Conservation (phyloP, 2,888 invertebrate species). For the Galeopsomyia nigrocyanea region DNA sequence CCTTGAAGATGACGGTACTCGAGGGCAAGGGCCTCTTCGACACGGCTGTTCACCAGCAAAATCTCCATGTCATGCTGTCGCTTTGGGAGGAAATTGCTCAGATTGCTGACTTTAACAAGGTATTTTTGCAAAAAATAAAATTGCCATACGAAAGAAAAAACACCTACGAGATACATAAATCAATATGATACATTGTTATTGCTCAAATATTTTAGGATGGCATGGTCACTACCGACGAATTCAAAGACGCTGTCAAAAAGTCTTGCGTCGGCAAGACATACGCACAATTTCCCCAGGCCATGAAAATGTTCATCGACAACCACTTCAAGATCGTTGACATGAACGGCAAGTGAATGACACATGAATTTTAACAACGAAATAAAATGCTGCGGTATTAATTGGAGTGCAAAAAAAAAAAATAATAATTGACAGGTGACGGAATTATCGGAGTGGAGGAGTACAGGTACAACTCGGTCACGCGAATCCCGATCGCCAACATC, state of each 20-base stretch:
- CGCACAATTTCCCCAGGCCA: constrained; percentile 86
- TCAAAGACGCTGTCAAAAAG: constrained; percentile 84
- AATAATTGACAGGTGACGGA: constrained; percentile 75
- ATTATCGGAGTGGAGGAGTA: constrained; percentile 85
- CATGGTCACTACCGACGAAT: constrained; percentile 84
- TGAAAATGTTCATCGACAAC: constrained; percentile 88
- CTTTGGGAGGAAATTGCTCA: constrained; percentile 90
- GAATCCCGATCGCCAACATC: constrained; percentile 84
- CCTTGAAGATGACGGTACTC: constrained; percentile 83
- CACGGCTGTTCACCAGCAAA: constrained; percentile 79
- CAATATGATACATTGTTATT: background rate
- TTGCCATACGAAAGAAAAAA: background rate
- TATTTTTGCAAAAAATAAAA: constrained; percentile 56
- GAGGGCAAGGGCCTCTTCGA: constrained; percentile 88
- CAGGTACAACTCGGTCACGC: constrained; percentile 85
- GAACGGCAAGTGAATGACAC: constrained; percentile 70
- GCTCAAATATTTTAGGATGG: constrained; percentile 75
- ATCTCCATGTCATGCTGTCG: constrained; percentile 86
- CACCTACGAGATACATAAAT: background rate
- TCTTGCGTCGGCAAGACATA: constrained; percentile 84
- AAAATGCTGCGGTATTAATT: too few species aligned
- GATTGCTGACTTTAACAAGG: constrained; percentile 89
- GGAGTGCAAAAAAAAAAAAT: too few species aligned
- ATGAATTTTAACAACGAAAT: background rate
- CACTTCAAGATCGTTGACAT: constrained; percentile 87